Evolutionary conservation across 2,888 invertebrate genomes (phyloP), one percentile per base, ranked within the genome.

Genomic region (Hanleya hanleyi): DNA sequence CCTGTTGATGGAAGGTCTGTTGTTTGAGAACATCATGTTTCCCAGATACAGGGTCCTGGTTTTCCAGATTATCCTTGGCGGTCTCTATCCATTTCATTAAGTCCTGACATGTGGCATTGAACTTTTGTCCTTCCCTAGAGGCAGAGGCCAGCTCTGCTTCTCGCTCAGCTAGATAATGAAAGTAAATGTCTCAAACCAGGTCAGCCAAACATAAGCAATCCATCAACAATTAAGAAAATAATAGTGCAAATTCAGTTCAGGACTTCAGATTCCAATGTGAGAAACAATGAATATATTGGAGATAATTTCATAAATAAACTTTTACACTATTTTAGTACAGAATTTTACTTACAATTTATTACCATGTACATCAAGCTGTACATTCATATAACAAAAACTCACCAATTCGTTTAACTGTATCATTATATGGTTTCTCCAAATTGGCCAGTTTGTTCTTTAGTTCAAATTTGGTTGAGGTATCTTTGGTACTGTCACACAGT

Each of bases 131-230:
- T 87, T 97, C 97, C 84, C 92, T 92, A 37, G 95, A 92, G 29
- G 95, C 94, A 0, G 94, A 95, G 89, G 98, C 97, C 35, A 97
- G 94, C 91, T 97, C 97, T 0, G 97, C 96, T 91, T 97, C 96
- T 9, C 86, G 77, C 47, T 84, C 86, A 71, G 82, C 87, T 87
- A 66, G 7, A 15, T 6, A 7, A 61, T 1, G 32, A 65, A 35
- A n/a, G n/a, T n/a, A n/a, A n/a, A 49, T 36, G 6, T 36, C 4
- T 6, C 3, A 83, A 74, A 49, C n/a, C n/a, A n/a, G n/a, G n/a
- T n/a, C n/a, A n/a, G n/a, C n/a, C n/a, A n/a, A n/a, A n/a, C n/a
- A n/a, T n/a, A n/a, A n/a, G n/a, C n/a, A n/a, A n/a, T n/a, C n/a
- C n/a, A n/a, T n/a, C n/a, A n/a, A n/a, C n/a, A n/a, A n/a, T n/a